Evolutionary conservation across 1,140 invertebrate species (phyloP), one percentile per base, ranked within the genome.

Genomic region (fruit fly (Drosophila melanogaster)): DNA sequence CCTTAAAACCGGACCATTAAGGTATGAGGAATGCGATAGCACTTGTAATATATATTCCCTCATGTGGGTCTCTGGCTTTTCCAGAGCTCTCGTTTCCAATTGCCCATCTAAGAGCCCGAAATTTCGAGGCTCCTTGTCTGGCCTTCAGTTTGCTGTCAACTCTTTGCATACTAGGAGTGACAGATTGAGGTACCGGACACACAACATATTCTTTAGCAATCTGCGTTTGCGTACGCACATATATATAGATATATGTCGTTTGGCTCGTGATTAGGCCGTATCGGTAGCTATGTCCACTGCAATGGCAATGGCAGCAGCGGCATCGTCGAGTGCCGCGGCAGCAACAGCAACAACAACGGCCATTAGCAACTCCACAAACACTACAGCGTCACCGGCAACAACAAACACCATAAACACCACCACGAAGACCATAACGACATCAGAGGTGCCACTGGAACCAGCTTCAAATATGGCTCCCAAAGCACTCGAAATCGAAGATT

Each of bases 271-370:
- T 49, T 70, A 58, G 59, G 79, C 75, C 75, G 70, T 62, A 86
- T 77, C 70, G 59, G 72, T 77, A 89, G 79, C 67, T 71, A 87
- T 87, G 84, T 87, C 84, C 71, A 87, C 84, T 70, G 83, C 72
- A 43, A 43, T 89, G 62, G 79, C 84, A 79, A 58, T 77, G 50
- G 65, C 65, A 46, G 66, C 83, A 62, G 62, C 76, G 56, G 62
- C 75, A 41, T 56, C 71, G 47, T 62, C 81, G 56, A 49, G 47
- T 49, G 73, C 62, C 69, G 67, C 70, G 38, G 49, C 69, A 51
- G 33, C 77, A 59, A 26, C 77, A 59, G 35, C 62, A 41, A 33
- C 62, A 57, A 54, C 59, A 40, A 41, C 61, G 51, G 51, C 64
- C 26, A 43, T 49, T 40, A 46, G 49, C 43, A 40, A 55, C 26